Conservation (phyloP, 2,113 vertebrate genomes). For the Perca schrenkii region DNA sequence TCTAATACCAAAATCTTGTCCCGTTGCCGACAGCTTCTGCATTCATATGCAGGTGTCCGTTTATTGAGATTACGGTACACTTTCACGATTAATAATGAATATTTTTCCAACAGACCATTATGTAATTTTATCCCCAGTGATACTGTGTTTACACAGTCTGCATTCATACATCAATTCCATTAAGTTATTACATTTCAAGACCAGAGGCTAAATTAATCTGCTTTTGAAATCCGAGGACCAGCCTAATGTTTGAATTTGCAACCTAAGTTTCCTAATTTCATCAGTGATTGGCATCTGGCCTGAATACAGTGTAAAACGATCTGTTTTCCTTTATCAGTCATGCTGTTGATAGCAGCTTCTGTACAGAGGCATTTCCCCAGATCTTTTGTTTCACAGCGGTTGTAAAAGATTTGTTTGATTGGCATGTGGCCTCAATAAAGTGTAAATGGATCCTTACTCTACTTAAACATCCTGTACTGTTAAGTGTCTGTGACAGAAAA, state of each 20-base stretch:
- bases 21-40: no score
- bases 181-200: conserved; percentile 47
- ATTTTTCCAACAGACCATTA: not conserved
- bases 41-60: no score
- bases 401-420: conserved; percentile 37
- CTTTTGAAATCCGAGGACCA: conserved; percentile 46
- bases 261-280: conserved; percentile 28
- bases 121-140: not conserved
- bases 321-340: conserved; percentile 33
- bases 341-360: conserved; percentile 20
- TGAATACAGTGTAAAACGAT: conserved; percentile 47
- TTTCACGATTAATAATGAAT: not conserved
- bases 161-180: conserved; percentile 19
- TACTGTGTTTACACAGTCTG: not conserved
- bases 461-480: conserved; percentile 7
- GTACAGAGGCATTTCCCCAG: not conserved
- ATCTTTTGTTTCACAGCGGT: conserved; percentile 32
- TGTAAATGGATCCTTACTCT: conserved; percentile 25
- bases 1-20: no score
- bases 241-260: conserved; percentile 24
- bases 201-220: conserved; percentile 5
- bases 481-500: conserved; percentile 42
- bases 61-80: not conserved
- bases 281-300: conserved; percentile 45
- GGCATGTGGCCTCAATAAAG: conserved; percentile 44